Evolutionary conservation across 1,140 invertebrate species (phyloP), one percentile per base, ranked within the genome.

Genomic region (Megathymus violae): DNA sequence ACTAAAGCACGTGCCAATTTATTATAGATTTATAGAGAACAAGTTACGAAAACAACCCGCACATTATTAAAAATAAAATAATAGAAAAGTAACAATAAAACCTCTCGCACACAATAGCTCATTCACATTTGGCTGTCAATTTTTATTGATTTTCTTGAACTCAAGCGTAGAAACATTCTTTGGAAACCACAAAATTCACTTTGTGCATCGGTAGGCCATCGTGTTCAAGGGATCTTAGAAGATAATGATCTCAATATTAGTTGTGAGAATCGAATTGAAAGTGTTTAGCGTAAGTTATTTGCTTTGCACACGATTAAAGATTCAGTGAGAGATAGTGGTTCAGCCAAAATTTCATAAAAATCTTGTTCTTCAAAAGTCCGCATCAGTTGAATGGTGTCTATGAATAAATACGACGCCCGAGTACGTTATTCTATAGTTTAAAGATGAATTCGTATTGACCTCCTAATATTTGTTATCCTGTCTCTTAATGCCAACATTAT

Each of bases 161-260:
- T n/a, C n/a, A n/a, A n/a, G n/a, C n/a, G n/a, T n/a, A n/a, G n/a
- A n/a, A n/a, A n/a, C n/a, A n/a, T n/a, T n/a, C n/a, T n/a, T n/a
- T 22, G 19, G 19, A 22, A 22, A 22, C 5, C 19, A 22, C 19
- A 22, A 22, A 22, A 3, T 22, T 22, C 19, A 22, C 2, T 22
- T 22, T 22, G 19, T 22, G 19, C 7, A 31, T 7, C 7, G 7
- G 17, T 22, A 17, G 5, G 3, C 11, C 22, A 47, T 47, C 10
- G 44, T 47, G n/a, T 10, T 27, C 17, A 27, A 47, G 44, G 27
- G 5, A 3, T 13, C 4, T 47, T 47, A 47, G 44, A 46, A 9
- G 43, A 14, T 47, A 47, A 47, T 47, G 44, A 47, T 47, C 44
- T 47, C 44, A 47, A 47, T 47, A 27, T 47, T 47, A 47, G 44